Conservation (phyloP, 2,797 vertebrate genomes). For the Crenuchus spilurus region DNA sequence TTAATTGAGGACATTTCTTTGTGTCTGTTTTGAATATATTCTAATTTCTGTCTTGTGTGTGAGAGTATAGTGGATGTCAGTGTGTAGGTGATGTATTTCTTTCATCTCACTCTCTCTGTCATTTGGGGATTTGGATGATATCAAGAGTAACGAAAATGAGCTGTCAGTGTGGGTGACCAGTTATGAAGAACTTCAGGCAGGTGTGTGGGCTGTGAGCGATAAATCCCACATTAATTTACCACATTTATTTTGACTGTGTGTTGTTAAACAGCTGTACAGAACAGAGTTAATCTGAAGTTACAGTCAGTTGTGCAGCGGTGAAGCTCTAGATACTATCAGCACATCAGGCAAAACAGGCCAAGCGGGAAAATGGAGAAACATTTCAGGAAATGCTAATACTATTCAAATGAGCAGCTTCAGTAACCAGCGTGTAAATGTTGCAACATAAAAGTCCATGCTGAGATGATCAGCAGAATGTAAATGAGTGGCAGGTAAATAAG, state of each 20-base stretch:
- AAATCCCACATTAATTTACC: too few relatives aligned
- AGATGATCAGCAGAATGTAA: neutral
- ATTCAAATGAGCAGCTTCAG: neutral
- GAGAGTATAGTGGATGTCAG: too few relatives aligned
- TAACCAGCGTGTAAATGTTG: neutral
- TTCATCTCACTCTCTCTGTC: neutral
- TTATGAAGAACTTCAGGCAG: neutral
- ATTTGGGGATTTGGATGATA: neutral
- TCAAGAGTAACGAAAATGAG: neutral
- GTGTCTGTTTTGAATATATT: too few relatives aligned
- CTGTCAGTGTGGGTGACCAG: neutral
- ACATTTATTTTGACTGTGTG: too few relatives aligned
- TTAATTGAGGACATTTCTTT: too few relatives aligned
- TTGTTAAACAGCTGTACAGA: neutral
- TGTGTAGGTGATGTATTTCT: too few relatives aligned
- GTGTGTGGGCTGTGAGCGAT: too few relatives aligned
- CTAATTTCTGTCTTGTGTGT: too few relatives aligned
- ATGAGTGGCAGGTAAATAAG: neutral
- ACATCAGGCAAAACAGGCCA: conserved; percentile 14
- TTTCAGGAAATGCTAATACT: neutral
- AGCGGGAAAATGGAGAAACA: conserved; percentile 4
- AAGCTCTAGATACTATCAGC: neutral
- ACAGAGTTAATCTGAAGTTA: too few relatives aligned
- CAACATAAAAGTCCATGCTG: too few relatives aligned
- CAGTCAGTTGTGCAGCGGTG: too few relatives aligned